Evolutionary conservation across 2,888 invertebrate species (phyloP), one percentile per base, ranked within the genome.

Genomic region (Leptopterna dolabrata): DNA sequence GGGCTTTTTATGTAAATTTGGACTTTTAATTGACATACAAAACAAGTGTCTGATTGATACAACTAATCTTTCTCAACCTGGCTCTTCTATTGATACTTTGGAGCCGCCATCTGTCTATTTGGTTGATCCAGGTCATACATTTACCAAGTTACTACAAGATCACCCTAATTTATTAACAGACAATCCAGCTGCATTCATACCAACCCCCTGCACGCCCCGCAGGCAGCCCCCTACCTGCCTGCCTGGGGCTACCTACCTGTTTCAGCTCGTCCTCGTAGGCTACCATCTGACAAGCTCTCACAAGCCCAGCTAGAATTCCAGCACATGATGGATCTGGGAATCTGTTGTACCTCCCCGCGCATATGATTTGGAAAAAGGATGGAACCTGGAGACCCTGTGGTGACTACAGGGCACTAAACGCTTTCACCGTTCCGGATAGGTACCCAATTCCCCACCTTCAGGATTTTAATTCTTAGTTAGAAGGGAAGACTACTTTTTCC

Each of bases 341-440:
- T 86, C n/a, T 88, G 86, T 51, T 19, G 81, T 9, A 86, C 88
- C 1, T 73, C 81, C 0, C 87, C 73, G n/a, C 87, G 88, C 86
- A 82, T 41, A 19, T 82, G n/a, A 63, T 82, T n/a, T 29, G n/a
- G 4, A 82, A 81, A 83, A 89, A 76, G 73, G 88, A 16, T 89
- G 89, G 19, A 76, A 14, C 71, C 16, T 92, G 91, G 91, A 76
- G 91, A 63, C 90, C 91, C 0, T 91, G 92, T 84, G 92, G 92
- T 4, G 91, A 90, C 89, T 92, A 92, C 87, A 87, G 92, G 0
- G 24, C 43, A 0, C 88, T 92, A 0, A 92, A 92, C 87, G 82
- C 89, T 0, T 71, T 84, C 0, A 92, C 91, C 0, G 82, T 90
- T 0, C 91, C 91, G 0, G 91, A 92, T 88, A 84, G 90, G 3